phyloP scores from a whole-genome alignment of 2,797 vertebrate species.

The Rousettus madagascariensis region DNA sequence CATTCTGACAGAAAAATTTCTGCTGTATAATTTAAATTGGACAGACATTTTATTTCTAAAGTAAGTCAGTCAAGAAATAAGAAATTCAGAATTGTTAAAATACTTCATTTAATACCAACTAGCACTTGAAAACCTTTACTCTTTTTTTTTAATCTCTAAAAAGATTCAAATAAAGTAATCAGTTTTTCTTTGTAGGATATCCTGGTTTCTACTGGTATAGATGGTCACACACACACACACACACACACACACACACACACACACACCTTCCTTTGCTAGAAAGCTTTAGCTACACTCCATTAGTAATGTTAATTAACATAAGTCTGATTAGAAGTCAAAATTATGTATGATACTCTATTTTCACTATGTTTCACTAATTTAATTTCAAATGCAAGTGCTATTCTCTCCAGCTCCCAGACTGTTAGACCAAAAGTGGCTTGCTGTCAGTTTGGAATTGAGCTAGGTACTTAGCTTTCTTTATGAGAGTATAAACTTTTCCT shows the following conservation, averaged over 20 bases:
- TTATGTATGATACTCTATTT: background rate
- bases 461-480: background rate
- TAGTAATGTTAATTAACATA: background rate
- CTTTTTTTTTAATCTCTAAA: background rate
- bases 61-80: conserved; percentile 43
- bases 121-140: background rate
- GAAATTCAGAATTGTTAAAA: conserved; percentile 40
- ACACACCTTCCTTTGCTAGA: background rate
- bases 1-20: conserved; percentile 1
- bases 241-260: background rate
- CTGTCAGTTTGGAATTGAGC: background rate
- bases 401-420: background rate
- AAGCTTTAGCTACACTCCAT: background rate
- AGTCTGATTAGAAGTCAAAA: background rate
- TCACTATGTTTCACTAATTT: background rate
- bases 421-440: background rate
- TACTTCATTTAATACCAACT: background rate
- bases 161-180: background rate
- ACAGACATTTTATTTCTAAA: conserved; percentile 37
- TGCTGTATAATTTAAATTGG: conserved; percentile 22
- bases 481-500: background rate
- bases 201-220: background rate
- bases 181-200: background rate
- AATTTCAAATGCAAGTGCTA: background rate
- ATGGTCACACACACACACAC: background rate